Evolutionary conservation across 2,113 vertebrate genomes (phyloP).

Genomic region (Psilopsiagon aymara): DNA sequence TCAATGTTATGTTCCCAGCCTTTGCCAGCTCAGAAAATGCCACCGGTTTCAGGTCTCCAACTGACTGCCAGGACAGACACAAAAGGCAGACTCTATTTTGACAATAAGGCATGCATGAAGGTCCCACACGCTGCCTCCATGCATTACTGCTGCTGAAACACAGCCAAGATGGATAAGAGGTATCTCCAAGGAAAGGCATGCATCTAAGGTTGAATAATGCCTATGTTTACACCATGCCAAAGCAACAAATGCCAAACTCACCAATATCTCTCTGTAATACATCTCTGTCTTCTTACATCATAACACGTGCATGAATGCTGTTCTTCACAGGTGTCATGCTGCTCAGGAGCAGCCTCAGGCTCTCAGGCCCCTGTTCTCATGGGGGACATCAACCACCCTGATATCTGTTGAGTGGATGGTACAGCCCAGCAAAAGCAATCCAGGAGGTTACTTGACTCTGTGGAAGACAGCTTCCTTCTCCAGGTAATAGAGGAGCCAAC

Average conservation of each 20-base stretch:
- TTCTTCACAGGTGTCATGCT: too few relatives aligned
- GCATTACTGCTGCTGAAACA: not conserved
- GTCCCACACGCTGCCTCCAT: not conserved
- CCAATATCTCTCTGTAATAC: not conserved
- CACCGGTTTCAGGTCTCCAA: not conserved
- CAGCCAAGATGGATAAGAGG: not conserved
- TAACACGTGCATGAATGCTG: not conserved
- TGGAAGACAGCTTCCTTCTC: too few relatives aligned
- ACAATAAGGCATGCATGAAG: not conserved
- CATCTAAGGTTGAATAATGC: not conserved
- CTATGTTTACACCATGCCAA: not conserved
- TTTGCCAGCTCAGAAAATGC: not conserved
- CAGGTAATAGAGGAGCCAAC: too few relatives aligned
- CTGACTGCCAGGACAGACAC: not conserved
- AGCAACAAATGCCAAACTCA: not conserved
- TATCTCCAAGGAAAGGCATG: not conserved
- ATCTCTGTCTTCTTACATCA: not conserved
- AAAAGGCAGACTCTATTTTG: not conserved
- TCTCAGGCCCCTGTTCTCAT: too few relatives aligned
- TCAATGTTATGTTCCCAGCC: not conserved
- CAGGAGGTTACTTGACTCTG: too few relatives aligned
- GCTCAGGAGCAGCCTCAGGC: too few relatives aligned
- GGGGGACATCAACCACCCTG: too few relatives aligned
- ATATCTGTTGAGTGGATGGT: too few relatives aligned
- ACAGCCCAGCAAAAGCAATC: too few relatives aligned